Percentiles rank a stretch among this genome's conserved stretches.
Evolutionary conservation across 2,888 invertebrate species (phyloP).

Genomic region (Escarpia spicata): DNA sequence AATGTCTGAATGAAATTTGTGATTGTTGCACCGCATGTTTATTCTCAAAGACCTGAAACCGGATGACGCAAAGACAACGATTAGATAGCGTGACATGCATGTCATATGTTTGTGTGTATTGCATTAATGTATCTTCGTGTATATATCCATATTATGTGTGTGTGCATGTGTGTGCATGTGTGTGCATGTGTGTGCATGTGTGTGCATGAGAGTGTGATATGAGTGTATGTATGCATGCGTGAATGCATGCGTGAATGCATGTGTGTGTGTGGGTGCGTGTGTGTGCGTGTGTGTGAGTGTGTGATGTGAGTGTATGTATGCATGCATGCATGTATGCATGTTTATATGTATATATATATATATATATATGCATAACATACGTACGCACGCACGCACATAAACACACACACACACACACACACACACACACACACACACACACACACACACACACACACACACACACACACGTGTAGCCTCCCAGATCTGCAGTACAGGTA

Average conservation of each 20-base stretch:
- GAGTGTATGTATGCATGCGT: background rate
- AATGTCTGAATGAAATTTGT: too few species aligned
- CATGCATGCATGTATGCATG: background rate
- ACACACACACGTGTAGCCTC: too few species aligned
- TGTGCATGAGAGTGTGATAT: too few species aligned
- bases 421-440: background rate
- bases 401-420: background rate
- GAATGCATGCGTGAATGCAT: background rate
- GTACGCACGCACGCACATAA: conserved; percentile 19
- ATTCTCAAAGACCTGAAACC: conserved; percentile 47
- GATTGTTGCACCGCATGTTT: too few species aligned
- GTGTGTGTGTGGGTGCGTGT: too few species aligned
- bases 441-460: too few species aligned
- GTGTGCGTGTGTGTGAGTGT: too few species aligned
- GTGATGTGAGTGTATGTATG: background rate
- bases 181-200: too few species aligned
- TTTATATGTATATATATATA: background rate
- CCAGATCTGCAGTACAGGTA: too few species aligned
- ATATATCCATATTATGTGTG: background rate
- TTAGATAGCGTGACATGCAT: too few species aligned
- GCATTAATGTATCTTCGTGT: too few species aligned
- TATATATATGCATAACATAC: background rate
- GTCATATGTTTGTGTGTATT: too few species aligned
- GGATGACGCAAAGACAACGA: background rate
- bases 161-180: background rate